Evolutionary conservation across 1,140 invertebrate genomes (phyloP).

Genomic region (Ostrea edulis): DNA sequence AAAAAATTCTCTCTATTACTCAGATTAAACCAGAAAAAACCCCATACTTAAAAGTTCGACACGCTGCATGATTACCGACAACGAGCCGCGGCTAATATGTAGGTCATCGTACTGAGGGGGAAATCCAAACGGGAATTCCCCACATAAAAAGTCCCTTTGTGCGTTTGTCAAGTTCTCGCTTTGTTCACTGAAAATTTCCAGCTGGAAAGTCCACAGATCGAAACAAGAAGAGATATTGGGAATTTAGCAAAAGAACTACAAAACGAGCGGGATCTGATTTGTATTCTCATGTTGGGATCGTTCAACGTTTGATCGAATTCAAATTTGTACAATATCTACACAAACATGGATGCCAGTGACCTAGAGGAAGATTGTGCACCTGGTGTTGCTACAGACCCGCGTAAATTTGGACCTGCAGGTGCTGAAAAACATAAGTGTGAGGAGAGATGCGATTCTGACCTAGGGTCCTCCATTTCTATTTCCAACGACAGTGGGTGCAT

Average conservation of each 20-base stretch:
- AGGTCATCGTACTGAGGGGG: slow-evolving; percentile 10
- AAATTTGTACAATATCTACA: not conserved
- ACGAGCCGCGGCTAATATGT: not conserved
- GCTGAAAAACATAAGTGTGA: not conserved
- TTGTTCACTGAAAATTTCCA: slow-evolving; percentile 33
- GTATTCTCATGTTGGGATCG: not conserved
- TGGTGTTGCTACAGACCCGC: not conserved
- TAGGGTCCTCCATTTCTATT: not conserved
- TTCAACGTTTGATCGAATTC: not conserved
- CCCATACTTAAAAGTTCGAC: not conserved
- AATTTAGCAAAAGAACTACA: slow-evolving; percentile 4
- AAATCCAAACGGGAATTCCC: slow-evolving; percentile 32
- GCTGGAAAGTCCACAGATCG: slow-evolving; percentile 2
- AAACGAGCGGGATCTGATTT: not conserved
- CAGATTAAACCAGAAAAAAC: not conserved
- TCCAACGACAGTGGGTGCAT: not conserved
- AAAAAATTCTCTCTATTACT: not conserved
- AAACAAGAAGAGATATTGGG: not conserved
- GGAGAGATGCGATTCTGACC: not conserved
- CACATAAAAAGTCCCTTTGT: not conserved
- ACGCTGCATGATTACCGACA: not conserved
- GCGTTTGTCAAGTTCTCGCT: not conserved
- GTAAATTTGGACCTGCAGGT: not conserved
- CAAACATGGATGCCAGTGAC: not conserved
- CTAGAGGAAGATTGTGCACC: slow-evolving; percentile 12